These are phyloP conservation scores for Chaenodraco wilsoni DNA, from an alignment of 2,797 vertebrate genomes.

Conservation along the genomic window DNA sequence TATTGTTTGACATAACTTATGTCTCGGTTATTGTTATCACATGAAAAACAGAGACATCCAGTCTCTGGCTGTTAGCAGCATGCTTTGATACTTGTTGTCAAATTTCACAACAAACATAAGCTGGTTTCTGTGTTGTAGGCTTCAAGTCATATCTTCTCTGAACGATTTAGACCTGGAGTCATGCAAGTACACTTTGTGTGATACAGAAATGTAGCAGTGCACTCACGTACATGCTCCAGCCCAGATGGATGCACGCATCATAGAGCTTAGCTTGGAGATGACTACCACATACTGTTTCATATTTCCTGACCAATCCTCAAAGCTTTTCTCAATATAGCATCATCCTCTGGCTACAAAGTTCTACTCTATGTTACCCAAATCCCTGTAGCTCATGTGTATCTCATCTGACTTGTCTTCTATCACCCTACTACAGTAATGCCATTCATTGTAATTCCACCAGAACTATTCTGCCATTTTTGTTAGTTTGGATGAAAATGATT, in stretches of 20 bases:
- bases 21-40: conserved; percentile 25
- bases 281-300: conserved; percentile 58
- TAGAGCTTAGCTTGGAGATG: conserved; percentile 27
- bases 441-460: no score
- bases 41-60: conserved; percentile 31
- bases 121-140: background rate
- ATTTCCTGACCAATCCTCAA: conserved; percentile 53
- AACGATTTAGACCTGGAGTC: conserved; percentile 20
- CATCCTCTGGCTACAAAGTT: conserved; percentile 17
- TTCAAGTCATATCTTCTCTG: conserved; percentile 12
- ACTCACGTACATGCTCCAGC: conserved; percentile 1
- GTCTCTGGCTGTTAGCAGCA: conserved; percentile 11
- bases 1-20: conserved; percentile 15
- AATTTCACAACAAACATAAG: conserved; percentile 19
- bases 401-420: background rate
- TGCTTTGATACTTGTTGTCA: background rate
- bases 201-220: conserved; percentile 13
- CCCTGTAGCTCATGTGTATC: background rate
- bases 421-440: background rate
- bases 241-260: conserved; percentile 9
- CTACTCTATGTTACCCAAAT: conserved; percentile 19
- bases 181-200: conserved; percentile 15
- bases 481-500: background rate
- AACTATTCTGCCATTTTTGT: background rate
- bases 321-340: conserved; percentile 26